Evolutionary conservation across 2,113 vertebrate species (phyloP).

Genomic region (Pipra filicauda): DNA sequence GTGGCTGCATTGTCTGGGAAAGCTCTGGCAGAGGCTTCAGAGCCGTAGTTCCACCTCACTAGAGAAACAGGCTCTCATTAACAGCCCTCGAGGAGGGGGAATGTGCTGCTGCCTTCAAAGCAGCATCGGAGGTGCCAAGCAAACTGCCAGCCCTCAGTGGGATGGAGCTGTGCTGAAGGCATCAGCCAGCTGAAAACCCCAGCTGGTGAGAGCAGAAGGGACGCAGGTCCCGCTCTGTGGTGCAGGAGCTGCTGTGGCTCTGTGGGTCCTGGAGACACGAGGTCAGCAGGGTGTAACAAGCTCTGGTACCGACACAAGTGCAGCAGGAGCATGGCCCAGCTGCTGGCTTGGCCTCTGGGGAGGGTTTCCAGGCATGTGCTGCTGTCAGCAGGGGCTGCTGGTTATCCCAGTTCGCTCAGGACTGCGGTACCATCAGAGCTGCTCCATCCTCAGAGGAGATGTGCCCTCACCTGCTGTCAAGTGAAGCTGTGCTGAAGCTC

Average conservation of each 20-base stretch:
- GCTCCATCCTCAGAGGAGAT: background rate
- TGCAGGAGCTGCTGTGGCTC: background rate
- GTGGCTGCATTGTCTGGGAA: conserved; percentile 18
- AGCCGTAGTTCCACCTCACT: background rate
- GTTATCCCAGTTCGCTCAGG: background rate
- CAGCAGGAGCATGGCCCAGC: background rate
- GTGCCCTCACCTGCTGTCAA: background rate
- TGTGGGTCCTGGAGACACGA: background rate
- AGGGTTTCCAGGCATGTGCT: background rate
- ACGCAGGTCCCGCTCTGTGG: background rate
- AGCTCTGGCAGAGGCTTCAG: conserved; percentile 4
- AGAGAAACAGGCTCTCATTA: background rate
- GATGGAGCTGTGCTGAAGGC: conserved; percentile 10
- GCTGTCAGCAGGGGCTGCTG: background rate
- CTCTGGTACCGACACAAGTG: background rate
- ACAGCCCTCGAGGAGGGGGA: background rate
- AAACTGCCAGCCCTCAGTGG: background rate
- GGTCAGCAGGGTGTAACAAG: background rate
- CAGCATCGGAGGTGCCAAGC: background rate
- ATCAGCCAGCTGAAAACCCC: background rate
- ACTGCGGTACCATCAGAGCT: background rate
- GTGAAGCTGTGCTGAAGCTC: background rate
- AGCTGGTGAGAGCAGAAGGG: background rate
- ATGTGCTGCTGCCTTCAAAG: background rate
- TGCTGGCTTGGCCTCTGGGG: background rate